Evolutionary conservation across 2,113 vertebrate species (phyloP).

Genomic region (Puma concolor): DNA sequence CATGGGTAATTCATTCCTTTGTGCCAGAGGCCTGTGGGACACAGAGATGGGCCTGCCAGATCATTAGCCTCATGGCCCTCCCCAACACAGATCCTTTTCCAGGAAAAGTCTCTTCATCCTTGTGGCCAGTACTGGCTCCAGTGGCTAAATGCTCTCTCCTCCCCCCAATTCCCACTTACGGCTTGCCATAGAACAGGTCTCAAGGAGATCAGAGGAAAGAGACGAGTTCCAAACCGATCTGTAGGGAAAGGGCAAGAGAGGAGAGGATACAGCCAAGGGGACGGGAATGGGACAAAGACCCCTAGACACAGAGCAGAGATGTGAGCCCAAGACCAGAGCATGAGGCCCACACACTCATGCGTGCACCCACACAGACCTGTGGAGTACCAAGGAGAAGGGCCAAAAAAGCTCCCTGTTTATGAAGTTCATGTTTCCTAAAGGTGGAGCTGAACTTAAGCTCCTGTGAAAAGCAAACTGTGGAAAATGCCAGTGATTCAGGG

Average conservation of each 20-base stretch:
- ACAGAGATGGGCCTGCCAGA: neutral
- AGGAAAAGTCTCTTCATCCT: neutral
- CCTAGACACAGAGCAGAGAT: neutral
- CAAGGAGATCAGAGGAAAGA: neutral
- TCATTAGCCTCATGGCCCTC: neutral
- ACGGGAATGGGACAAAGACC: neutral
- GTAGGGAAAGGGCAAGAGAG: neutral
- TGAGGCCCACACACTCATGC: too few species aligned
- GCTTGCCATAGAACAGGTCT: neutral
- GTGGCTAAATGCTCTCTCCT: neutral
- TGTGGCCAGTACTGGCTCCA: neutral
- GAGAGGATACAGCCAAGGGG: neutral
- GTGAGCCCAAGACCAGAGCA: neutral
- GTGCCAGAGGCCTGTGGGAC: neutral
- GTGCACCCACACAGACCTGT: neutral
- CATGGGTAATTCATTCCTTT: neutral
- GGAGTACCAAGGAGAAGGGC: neutral
- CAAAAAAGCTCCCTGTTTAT: neutral
- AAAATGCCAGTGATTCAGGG: conserved; percentile 32
- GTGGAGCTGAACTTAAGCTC: neutral
- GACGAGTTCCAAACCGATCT: neutral
- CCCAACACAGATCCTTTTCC: neutral
- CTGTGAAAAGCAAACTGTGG: conserved; percentile 18
- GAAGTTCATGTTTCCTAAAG: conserved; percentile 20
- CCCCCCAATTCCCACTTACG: neutral